Percentiles rank a stretch among this genome's conserved stretches.
phyloP scores from a whole-genome alignment of 2,113 vertebrate genomes.

The Varanus salvator region DNA sequence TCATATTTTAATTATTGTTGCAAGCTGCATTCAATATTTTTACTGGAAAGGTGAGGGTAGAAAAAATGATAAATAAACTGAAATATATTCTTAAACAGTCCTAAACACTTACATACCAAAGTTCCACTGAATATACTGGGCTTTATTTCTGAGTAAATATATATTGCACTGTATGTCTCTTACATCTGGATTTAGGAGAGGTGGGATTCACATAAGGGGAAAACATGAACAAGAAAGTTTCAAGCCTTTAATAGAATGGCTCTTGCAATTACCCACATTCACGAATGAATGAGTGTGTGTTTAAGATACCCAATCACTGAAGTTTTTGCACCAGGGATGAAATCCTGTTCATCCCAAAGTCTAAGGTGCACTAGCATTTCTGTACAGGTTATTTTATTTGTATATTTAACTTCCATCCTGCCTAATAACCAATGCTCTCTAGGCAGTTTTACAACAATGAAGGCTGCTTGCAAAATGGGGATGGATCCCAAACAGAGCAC shows the following conservation, averaged over 20 bases:
- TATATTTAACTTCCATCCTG: too few relatives aligned
- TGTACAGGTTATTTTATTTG: not conserved
- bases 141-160: not conserved
- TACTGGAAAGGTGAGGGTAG: too few relatives aligned
- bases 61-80: too few relatives aligned
- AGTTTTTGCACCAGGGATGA: not conserved
- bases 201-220: not conserved
- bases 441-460: not conserved
- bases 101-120: too few relatives aligned
- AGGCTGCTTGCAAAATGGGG: not conserved
- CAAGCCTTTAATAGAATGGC: not conserved
- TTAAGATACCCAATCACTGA: not conserved
- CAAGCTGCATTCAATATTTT: too few relatives aligned
- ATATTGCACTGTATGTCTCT: not conserved
- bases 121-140: not conserved
- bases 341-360: not conserved
- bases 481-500: not conserved
- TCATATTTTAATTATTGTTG: too few relatives aligned
- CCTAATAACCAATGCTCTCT: too few relatives aligned
- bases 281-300: not conserved
- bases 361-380: conserved; percentile 3
- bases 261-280: not conserved
- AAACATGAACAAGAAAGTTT: not conserved
- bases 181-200: not conserved
- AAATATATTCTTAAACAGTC: too few relatives aligned